Percentiles rank a stretch among this genome's conserved stretches.
phyloP scores from a whole-genome alignment of 2,113 vertebrate genomes.

The Notarius quadriscutis region DNA sequence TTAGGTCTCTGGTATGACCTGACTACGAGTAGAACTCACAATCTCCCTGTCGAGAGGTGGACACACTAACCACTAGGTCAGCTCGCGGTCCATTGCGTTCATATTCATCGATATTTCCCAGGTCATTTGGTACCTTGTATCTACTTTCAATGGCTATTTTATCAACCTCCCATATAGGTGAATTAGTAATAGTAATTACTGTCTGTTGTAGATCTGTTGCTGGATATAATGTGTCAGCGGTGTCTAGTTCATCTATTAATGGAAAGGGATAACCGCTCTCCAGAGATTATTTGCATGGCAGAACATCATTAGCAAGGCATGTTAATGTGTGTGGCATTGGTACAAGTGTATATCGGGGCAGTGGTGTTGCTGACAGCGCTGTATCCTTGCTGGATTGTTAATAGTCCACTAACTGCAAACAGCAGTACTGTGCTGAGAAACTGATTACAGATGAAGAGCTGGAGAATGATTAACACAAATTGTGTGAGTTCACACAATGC shows the following conservation, averaged over 20 bases:
- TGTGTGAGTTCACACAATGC: not conserved
- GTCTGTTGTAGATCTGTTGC: not conserved
- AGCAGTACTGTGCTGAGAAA: not conserved
- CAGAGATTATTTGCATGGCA: not conserved
- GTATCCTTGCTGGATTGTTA: not conserved
- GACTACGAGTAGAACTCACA: no score
- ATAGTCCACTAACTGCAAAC: not conserved
- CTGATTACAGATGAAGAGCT: not conserved
- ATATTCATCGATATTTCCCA: not conserved
- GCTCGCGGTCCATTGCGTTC: not conserved
- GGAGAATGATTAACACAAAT: not conserved
- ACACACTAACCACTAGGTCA: no score
- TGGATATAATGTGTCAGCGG: not conserved
- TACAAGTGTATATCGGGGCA: not conserved
- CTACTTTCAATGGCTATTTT: not conserved
- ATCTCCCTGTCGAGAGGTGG: no score
- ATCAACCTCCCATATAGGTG: not conserved
- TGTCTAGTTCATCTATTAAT: not conserved
- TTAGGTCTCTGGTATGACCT: no score
- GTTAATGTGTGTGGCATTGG: not conserved
- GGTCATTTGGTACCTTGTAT: not conserved
- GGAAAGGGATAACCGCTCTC: not conserved
- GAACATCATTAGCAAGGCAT: not conserved
- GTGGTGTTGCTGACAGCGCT: not conserved
- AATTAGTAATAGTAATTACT: constrained; percentile 9